phyloP scores from a whole-genome alignment of 35 echinoderm and acorn worm genomes.

The Hemicentrotus pulcherrimus region DNA sequence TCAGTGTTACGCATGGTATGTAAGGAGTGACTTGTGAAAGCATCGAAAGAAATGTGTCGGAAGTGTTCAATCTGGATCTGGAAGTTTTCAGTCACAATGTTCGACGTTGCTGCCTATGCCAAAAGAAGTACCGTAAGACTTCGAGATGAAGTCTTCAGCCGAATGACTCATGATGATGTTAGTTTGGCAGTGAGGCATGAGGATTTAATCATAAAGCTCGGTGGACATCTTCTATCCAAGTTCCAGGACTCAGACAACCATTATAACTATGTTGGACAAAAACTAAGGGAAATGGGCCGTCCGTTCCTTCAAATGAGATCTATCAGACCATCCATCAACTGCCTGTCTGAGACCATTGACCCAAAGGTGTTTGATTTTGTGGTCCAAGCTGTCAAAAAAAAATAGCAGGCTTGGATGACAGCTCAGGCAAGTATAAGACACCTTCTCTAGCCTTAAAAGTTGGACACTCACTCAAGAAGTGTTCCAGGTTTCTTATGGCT shows the following conservation, averaged over 20 bases:
- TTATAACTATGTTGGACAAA: conserved; percentile 61
- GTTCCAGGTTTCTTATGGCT: conserved; percentile 61
- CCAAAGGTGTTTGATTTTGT: conserved; percentile 59
- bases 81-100: conserved; percentile 50
- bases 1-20: conserved; percentile 59
- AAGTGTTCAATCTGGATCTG: conserved; percentile 39
- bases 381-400: conserved; percentile 46
- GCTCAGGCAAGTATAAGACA: conserved; percentile 48
- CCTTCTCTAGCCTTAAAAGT: conserved; percentile 75
- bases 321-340: not conserved
- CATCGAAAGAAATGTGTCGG: conserved; percentile 60
- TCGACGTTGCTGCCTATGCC: conserved; percentile 60
- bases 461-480: conserved; percentile 53
- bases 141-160: conserved; percentile 42
- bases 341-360: conserved; percentile 49
- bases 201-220: conserved; percentile 63
- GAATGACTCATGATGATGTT: conserved; percentile 58
- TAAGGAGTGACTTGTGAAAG: conserved; percentile 55
- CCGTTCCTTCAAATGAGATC: conserved; percentile 52
- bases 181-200: conserved; percentile 57
- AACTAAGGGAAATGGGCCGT: conserved; percentile 68
- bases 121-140: not conserved
- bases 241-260: conserved; percentile 21
- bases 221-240: conserved; percentile 44
- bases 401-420: conserved; percentile 53